A percentile compares a stretch with the other conserved stretches of the same genome.
phyloP scores from a whole-genome alignment of 1,140 invertebrate species.

The Heterodera carotae region DNA sequence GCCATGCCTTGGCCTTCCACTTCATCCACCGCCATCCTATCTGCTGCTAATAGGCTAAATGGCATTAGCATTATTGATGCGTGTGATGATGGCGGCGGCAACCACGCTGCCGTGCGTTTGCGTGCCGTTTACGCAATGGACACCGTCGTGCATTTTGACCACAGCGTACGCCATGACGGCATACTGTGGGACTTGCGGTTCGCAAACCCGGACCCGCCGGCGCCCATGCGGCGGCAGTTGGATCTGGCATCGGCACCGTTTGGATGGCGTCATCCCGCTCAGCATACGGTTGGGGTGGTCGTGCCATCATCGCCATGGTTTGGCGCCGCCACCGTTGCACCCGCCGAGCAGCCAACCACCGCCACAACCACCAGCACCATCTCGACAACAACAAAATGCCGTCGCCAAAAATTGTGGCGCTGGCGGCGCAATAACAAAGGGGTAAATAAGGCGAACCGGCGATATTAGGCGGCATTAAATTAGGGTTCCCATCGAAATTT shows the following conservation, averaged over 20 bases:
- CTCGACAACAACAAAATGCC: no score
- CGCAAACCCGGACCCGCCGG: not conserved
- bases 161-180: conserved; percentile 19
- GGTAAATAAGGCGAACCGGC: conserved; percentile 1
- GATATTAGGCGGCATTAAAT: no score
- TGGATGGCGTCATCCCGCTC: not conserved
- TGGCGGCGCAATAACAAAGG: not conserved
- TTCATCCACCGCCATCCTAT: not conserved
- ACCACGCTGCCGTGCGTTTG: not conserved
- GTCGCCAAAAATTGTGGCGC: conserved; percentile 4
- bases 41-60: not conserved
- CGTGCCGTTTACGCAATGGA: conserved; percentile 25
- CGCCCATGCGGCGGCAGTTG: not conserved
- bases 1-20: not conserved
- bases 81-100: no score
- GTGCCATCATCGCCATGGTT: not conserved
- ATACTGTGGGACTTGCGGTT: conserved; percentile 30
- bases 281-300: no score
- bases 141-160: conserved; percentile 19
- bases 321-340: not conserved
- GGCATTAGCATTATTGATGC: no score
- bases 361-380: no score
- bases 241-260: not conserved
- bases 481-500: no score
- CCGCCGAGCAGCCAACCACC: not conserved